Conservation (phyloP, 1,140 invertebrate species). For the Drosophila micromelanica region DNA sequence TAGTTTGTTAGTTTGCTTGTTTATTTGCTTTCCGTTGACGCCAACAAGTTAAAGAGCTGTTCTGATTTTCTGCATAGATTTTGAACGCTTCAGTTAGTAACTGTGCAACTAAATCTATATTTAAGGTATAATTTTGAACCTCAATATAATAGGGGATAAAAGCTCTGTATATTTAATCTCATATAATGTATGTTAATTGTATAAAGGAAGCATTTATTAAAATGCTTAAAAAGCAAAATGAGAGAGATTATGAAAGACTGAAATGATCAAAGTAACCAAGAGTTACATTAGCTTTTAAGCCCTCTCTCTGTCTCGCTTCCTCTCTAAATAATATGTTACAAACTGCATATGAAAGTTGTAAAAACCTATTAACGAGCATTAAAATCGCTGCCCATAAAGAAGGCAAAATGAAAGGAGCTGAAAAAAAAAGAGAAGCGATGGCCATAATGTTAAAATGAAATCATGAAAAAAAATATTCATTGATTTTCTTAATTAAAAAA, state of each 20-base stretch:
- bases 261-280: constrained; percentile 9
- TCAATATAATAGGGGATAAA: no score
- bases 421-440: neutral
- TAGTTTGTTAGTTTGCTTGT: constrained; percentile 22
- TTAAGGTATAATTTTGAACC: no score
- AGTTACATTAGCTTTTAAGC: constrained; percentile 2
- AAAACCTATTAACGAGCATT: constrained; percentile 43
- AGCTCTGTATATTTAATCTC: no score
- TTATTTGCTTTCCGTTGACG: constrained; percentile 24
- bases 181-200: no score
- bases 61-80: constrained; percentile 12
- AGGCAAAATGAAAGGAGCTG: constrained; percentile 7
- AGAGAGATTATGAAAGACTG: neutral
- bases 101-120: no score
- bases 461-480: constrained; percentile 72
- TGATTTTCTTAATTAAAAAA: constrained; percentile 83
- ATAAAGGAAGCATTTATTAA: no score
- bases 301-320: neutral
- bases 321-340: neutral
- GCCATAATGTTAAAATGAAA: constrained; percentile 40
- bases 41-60: constrained; percentile 17
- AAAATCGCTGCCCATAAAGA: constrained; percentile 22
- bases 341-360: constrained; percentile 38
- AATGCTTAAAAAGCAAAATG: neutral
- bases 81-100: neutral